Evolutionary conservation across 2,888 invertebrate species (phyloP).

Genomic region (Melikaiella ostensackeni): DNA sequence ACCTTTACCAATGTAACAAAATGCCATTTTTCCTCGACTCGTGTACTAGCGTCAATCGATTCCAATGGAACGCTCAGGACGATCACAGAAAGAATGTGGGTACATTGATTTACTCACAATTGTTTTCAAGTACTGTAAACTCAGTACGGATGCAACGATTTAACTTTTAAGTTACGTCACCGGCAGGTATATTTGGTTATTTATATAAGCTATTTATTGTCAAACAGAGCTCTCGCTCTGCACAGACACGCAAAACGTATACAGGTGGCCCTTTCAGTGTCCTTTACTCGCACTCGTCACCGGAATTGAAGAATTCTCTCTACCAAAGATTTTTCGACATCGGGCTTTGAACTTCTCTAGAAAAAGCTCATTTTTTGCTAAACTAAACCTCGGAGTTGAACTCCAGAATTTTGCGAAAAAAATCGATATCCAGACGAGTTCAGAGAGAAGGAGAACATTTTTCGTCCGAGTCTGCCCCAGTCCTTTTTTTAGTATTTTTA

Average conservation of each 20-base stretch:
- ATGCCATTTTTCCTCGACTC: conserved; percentile 5
- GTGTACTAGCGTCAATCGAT: not conserved
- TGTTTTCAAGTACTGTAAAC: not conserved
- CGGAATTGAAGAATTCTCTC: conserved; percentile 14
- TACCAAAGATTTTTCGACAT: not conserved
- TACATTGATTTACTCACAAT: not conserved
- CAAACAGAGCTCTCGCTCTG: not conserved
- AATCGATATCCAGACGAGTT: not conserved
- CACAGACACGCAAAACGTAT: not conserved
- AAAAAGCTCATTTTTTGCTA: not conserved
- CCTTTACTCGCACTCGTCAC: conserved; percentile 7
- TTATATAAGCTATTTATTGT: conserved; percentile 18
- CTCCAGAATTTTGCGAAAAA: not conserved
- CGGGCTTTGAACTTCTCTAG: not conserved
- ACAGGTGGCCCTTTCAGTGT: not conserved
- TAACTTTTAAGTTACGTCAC: conserved; percentile 55
- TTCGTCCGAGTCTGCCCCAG: not conserved
- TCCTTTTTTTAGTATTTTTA: not conserved
- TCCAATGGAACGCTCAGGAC: conserved; percentile 6
- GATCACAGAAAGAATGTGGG: not conserved
- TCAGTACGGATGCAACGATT: conserved; percentile 61
- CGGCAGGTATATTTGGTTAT: conserved; percentile 7
- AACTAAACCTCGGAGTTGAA: not conserved
- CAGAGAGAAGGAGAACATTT: not conserved
- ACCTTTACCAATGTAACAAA: conserved; percentile 11